Evolutionary conservation across 2,797 vertebrate genomes (phyloP), one percentile per base, ranked within the genome.

Genomic region (Anguilla megastoma): DNA sequence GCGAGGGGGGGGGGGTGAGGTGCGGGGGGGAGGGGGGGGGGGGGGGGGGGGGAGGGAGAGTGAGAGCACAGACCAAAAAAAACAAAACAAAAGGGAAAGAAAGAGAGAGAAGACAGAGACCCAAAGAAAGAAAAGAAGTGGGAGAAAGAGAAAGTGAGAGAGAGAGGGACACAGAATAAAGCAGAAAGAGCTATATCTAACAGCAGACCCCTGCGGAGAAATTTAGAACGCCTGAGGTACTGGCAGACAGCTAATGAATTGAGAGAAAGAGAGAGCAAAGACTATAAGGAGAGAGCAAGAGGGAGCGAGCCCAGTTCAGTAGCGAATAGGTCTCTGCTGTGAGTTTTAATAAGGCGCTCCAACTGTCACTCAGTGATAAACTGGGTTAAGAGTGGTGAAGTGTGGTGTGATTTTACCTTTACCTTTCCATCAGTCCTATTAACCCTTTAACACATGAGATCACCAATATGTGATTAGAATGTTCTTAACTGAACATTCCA

Each of bases 1-100:
- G 88, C 74, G 90, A 89, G 86, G 84, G 50, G 92, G 89, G 92
- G 88, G 86, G 90, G 90, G 91, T 45, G 16, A 21, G 36, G 76
- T 45, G 33, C 6, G 16, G 48, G 74, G 52, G 27, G 56, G 33
- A 18, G 66, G 3, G 66, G 9, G 27, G 54, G 24, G 14, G 4
- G 56, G 87, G 69, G 85, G 71, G 85, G 18, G 41, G 84, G 85
- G 36, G 27, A 74, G 69, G 33, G 27, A 74, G 69, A 33, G 8
- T 33, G 27, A 33, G 12, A 74, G 69, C 6, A 18, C 12, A 52
- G 50, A 52, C 50, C 50, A 8, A 12, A 52, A 52, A 8, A 52
- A 52, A 52, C 10, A 52, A 52, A 52, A 52, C 7, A 8, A 52
- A 7, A 27, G 63, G 2, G 3, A 36, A 4, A 74, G 30, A 14